Evolutionary conservation across 2,888 invertebrate genomes (phyloP).

Genomic region (Drosophila hamatofila): DNA sequence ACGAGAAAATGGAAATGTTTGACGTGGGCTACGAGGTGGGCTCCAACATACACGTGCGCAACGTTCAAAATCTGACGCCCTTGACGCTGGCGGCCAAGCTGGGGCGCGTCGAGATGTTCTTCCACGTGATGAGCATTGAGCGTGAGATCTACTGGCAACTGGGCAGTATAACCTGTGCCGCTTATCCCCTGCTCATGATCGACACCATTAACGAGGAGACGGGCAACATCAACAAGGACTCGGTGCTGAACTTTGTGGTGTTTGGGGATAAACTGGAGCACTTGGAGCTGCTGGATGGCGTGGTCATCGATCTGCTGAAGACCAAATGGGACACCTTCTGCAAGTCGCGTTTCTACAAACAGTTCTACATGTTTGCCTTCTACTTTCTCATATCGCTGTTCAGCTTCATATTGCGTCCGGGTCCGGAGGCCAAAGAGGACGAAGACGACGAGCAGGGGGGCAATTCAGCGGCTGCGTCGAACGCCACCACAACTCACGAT

Average conservation of each 20-base stretch:
- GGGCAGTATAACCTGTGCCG: slow-evolving; percentile 96
- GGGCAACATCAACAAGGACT: slow-evolving; percentile 97
- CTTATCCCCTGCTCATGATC: slow-evolving; percentile 96
- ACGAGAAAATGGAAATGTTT: slow-evolving; percentile 96
- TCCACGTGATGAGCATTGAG: slow-evolving; percentile 98
- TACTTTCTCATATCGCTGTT: slow-evolving; percentile 96
- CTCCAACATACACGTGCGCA: slow-evolving; percentile 93
- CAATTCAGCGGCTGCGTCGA: slow-evolving; percentile 22
- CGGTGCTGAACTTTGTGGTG: slow-evolving; percentile 97
- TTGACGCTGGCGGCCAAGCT: slow-evolving; percentile 97
- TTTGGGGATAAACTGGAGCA: slow-evolving; percentile 98
- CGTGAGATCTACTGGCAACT: slow-evolving; percentile 99
- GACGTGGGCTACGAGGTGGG: slow-evolving; percentile 98
- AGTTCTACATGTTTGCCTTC: slow-evolving; percentile 95
- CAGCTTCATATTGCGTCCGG: slow-evolving; percentile 95
- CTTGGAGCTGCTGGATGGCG: slow-evolving; percentile 96
- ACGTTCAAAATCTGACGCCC: slow-evolving; percentile 95
- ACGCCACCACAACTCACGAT: slow-evolving; percentile 45
- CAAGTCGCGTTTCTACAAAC: slow-evolving; percentile 96
- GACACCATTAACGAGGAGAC: slow-evolving; percentile 97
- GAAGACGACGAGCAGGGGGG: slow-evolving; percentile 70
- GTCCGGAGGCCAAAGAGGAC: slow-evolving; percentile 87
- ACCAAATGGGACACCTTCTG: slow-evolving; percentile 99
- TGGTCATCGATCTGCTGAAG: slow-evolving; percentile 95
- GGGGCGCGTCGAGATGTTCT: slow-evolving; percentile 97